Percentiles rank a stretch among this genome's conserved stretches.
These are phyloP conservation scores for Megalonaias nervosa DNA, from an alignment of 1,140 invertebrate species.

Conservation along the genomic window DNA sequence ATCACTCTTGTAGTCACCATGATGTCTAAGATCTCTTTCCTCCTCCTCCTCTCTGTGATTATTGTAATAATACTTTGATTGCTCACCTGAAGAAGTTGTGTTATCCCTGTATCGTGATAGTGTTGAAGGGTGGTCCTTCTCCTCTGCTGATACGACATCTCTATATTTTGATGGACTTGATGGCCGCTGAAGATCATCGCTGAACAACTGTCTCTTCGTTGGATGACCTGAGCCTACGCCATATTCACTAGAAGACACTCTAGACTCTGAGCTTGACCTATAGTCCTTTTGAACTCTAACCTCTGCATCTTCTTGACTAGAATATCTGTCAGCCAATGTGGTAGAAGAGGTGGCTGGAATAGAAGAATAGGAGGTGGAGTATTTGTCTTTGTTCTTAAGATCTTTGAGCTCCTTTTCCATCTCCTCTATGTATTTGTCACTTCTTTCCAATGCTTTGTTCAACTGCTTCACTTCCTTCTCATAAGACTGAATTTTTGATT, in stretches of 20 bases:
- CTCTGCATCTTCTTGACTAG: too few relatives aligned
- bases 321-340: too few relatives aligned
- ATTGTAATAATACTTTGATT: constrained; percentile 36
- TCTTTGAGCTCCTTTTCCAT: constrained; percentile 54
- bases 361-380: neutral
- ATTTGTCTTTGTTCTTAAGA: neutral
- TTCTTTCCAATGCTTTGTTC: constrained; percentile 66
- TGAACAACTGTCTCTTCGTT: constrained; percentile 30
- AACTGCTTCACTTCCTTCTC: constrained; percentile 66
- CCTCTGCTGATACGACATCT: too few relatives aligned
- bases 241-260: constrained; percentile 23
- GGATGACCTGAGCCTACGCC: constrained; percentile 16
- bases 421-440: constrained; percentile 68
- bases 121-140: neutral
- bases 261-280: constrained; percentile 22
- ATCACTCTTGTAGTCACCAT: constrained; percentile 25
- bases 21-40: constrained; percentile 23
- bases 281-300: too few relatives aligned
- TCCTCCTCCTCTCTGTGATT: constrained; percentile 35
- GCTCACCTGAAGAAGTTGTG: constrained; percentile 44
- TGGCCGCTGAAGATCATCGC: constrained; percentile 6
- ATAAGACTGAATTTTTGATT: constrained; percentile 62
- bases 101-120: constrained; percentile 4
- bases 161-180: too few relatives aligned
- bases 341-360: constrained; percentile 1